These are phyloP conservation scores for Rhodeus uyekii DNA, from an alignment of 2,797 vertebrate species.

Conservation along the genomic window DNA sequence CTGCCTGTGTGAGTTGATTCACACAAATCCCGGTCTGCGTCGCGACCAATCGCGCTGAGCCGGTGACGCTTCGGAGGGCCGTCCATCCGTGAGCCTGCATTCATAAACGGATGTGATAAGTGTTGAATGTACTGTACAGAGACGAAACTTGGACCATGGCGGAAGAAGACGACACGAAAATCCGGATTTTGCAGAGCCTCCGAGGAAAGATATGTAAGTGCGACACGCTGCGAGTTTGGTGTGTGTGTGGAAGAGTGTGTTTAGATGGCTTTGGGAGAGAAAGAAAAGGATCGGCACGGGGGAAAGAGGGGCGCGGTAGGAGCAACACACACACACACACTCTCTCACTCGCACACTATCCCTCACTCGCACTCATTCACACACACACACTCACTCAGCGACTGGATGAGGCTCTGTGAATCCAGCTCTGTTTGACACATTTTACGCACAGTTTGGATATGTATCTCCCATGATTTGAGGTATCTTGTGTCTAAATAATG, in stretches of 20 bases:
- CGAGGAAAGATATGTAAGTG: slow-evolving; percentile 97
- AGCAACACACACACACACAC: slow-evolving; percentile 43
- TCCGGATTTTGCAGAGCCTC: slow-evolving; percentile 93
- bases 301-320: slow-evolving; percentile 73
- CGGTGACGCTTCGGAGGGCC: slow-evolving; percentile 71
- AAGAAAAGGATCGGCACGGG: slow-evolving; percentile 54
- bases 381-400: slow-evolving; percentile 9
- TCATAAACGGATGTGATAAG: slow-evolving; percentile 81
- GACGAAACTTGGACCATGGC: slow-evolving; percentile 80
- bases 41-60: slow-evolving; percentile 53
- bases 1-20: slow-evolving; percentile 49
- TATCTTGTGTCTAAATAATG: neutral
- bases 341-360: too few relatives aligned
- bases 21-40: slow-evolving; percentile 48
- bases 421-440: slow-evolving; percentile 27
- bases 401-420: slow-evolving; percentile 35
- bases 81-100: slow-evolving; percentile 67
- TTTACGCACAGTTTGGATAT: neutral
- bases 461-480: too few relatives aligned
- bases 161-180: slow-evolving; percentile 85
- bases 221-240: neutral
- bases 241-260: slow-evolving; percentile 21
- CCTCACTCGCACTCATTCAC: too few relatives aligned
- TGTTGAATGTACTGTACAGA: slow-evolving; percentile 71
- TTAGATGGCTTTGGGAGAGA: slow-evolving; percentile 22